Percentiles rank a stretch among this genome's conserved stretches.
Conservation (phyloP, 2,113 vertebrate genomes). For the Chinchilla lanigera region DNA sequence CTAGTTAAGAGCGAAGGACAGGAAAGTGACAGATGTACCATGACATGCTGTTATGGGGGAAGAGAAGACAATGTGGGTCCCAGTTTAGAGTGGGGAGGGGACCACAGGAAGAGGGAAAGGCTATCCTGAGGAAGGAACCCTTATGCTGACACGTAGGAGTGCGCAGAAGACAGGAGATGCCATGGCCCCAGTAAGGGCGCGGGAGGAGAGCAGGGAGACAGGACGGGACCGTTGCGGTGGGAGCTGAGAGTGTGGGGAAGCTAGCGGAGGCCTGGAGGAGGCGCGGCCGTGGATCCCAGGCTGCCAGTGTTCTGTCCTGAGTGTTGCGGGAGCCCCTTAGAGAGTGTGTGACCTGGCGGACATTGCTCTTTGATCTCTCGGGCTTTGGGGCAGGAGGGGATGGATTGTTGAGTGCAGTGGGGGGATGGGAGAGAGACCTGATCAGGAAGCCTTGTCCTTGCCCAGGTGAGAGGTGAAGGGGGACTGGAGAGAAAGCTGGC, state of each 20-base stretch:
- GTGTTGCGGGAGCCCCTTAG: background rate
- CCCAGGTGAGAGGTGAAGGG: background rate
- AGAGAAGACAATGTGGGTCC: background rate
- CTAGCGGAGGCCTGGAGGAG: background rate
- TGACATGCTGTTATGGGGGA: background rate
- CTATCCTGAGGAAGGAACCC: background rate
- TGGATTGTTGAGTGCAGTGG: background rate
- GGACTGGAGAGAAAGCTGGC: background rate
- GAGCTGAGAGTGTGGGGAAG: background rate
- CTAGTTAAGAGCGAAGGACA: background rate
- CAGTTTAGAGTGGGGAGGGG: background rate
- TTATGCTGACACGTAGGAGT: background rate
- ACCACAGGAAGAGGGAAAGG: background rate
- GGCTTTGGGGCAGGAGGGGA: background rate
- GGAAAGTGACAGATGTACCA: background rate
- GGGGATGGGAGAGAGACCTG: too few relatives aligned
- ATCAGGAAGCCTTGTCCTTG: background rate
- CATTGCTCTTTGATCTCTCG: background rate
- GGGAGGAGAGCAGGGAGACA: background rate
- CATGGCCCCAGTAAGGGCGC: fast-evolving
- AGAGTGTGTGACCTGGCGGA: background rate
- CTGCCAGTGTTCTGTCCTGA: background rate
- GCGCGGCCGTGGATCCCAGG: fast-evolving
- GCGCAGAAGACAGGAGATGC: background rate
- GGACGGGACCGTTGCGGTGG: background rate